Percentiles rank a stretch among this genome's conserved stretches.
These are phyloP conservation scores for Takifugu flavidus DNA, from an alignment of 2,113 vertebrate genomes.

Conservation along the genomic window DNA sequence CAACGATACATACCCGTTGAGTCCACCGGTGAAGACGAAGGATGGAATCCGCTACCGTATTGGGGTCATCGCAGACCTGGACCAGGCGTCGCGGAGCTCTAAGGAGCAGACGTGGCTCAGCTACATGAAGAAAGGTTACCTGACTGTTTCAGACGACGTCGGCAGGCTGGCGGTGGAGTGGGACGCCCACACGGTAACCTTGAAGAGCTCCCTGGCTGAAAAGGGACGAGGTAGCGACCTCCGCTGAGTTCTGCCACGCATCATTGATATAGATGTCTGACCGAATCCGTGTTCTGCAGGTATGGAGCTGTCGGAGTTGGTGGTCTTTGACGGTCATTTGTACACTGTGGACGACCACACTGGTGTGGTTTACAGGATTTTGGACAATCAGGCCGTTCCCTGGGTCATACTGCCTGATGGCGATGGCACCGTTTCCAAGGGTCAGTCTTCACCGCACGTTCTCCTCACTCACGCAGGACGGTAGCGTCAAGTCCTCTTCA, in stretches of 20 bases:
- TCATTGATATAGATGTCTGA: not conserved
- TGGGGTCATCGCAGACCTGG: conserved; percentile 84
- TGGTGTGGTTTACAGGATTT: conserved; percentile 88
- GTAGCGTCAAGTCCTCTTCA: no score
- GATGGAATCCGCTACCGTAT: conserved; percentile 84
- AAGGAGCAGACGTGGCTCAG: conserved; percentile 89
- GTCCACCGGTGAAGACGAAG: conserved; percentile 75
- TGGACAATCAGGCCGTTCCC: conserved; percentile 83
- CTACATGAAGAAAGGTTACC: conserved; percentile 85
- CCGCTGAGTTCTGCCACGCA: not conserved
- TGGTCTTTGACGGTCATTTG: conserved; percentile 88
- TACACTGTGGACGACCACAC: conserved; percentile 93
- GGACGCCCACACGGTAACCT: conserved; percentile 73
- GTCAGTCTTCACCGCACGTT: conserved; percentile 61
- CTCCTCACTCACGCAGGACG: not conserved
- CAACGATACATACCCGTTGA: conserved; percentile 89
- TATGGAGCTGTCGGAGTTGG: conserved; percentile 95
- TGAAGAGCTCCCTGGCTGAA: conserved; percentile 87
- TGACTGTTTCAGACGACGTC: conserved; percentile 80
- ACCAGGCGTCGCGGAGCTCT: conserved; percentile 77
- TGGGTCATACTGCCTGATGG: conserved; percentile 96
- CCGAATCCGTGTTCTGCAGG: conserved; percentile 60
- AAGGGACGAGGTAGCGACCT: conserved; percentile 80
- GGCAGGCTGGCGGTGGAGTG: conserved; percentile 83
- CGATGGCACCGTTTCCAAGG: conserved; percentile 88